These are phyloP conservation scores for Momotus momota DNA, from an alignment of 2,797 vertebrate genomes.

Conservation along the genomic window DNA sequence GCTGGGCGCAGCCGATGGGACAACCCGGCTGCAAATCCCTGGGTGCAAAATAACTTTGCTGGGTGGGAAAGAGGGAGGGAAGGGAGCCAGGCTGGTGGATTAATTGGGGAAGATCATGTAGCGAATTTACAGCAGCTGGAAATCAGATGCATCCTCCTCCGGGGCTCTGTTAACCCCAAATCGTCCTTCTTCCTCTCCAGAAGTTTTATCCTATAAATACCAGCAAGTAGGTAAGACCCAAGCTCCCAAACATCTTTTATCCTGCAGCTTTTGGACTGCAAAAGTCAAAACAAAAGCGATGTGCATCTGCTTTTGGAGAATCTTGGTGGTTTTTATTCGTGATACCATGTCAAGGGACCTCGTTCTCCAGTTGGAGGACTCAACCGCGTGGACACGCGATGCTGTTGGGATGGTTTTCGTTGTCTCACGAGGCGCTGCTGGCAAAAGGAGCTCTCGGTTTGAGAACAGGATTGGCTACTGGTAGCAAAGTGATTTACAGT, in stretches of 20 bases:
- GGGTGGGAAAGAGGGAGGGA: background rate
- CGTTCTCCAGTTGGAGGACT: accelerated
- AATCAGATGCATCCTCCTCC: background rate
- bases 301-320: accelerated
- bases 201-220: accelerated
- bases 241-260: background rate
- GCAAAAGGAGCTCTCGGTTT: background rate
- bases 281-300: background rate
- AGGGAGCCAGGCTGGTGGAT: background rate
- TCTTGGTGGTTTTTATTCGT: background rate
- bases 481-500: background rate
- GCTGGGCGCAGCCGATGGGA: background rate
- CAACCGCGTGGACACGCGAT: accelerated
- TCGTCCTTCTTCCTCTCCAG: background rate
- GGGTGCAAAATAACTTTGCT: background rate
- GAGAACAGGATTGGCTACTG: background rate
- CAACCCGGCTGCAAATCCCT: background rate
- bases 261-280: background rate
- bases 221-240: background rate
- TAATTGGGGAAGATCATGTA: background rate
- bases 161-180: background rate
- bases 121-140: background rate
- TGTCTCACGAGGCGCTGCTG: background rate
- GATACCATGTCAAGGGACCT: accelerated
- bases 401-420: background rate